Evolutionary conservation across 2,797 vertebrate species (phyloP).

Genomic region (Sphaeramia orbicularis): DNA sequence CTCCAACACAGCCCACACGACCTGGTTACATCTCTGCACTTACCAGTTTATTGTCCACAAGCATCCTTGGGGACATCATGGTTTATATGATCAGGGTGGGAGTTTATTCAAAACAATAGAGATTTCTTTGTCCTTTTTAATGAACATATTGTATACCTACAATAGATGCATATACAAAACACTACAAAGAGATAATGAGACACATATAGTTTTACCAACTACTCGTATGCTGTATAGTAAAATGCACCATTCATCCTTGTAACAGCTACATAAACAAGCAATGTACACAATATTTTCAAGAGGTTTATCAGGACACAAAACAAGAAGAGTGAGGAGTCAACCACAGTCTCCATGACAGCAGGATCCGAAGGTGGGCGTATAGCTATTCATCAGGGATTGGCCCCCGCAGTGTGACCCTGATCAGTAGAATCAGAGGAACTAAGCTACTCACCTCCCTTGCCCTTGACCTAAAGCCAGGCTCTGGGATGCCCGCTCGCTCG

Average conservation of each 20-base stretch:
- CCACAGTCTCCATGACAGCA: slow-evolving; percentile 71
- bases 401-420: slow-evolving; percentile 64
- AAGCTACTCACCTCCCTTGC: slow-evolving; percentile 36
- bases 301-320: slow-evolving; percentile 29
- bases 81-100: background rate
- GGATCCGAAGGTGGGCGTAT: slow-evolving; percentile 54
- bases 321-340: slow-evolving; percentile 49
- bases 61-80: background rate
- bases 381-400: slow-evolving; percentile 46
- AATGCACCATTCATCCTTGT: background rate
- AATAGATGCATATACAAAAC: too few species aligned
- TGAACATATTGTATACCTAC: too few species aligned
- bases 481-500: slow-evolving; percentile 17
- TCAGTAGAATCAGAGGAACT: slow-evolving; percentile 48
- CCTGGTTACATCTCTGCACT: background rate
- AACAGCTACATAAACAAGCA: slow-evolving; percentile 1
- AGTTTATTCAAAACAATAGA: background rate
- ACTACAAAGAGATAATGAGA: background rate
- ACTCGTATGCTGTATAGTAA: background rate
- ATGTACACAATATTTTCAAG: slow-evolving; percentile 28
- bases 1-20: slow-evolving; percentile 1
- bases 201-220: background rate
- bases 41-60: background rate
- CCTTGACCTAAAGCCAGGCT: slow-evolving; percentile 45
- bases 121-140: too few species aligned